Evolutionary conservation across 1,140 invertebrate genomes (phyloP), one percentile per base, ranked within the genome.

Genomic region (Drosophila nasuta): DNA sequence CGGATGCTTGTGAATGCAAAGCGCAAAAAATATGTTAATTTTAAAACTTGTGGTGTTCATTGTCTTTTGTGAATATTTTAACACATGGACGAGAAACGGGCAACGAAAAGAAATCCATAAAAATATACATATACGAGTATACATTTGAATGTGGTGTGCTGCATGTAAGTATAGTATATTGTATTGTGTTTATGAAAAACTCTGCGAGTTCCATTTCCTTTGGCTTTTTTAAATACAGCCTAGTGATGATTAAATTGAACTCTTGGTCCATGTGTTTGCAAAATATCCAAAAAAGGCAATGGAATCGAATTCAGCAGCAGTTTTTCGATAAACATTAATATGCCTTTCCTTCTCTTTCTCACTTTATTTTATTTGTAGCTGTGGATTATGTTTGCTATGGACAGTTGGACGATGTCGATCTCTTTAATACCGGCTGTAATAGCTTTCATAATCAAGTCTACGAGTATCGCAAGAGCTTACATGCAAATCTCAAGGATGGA

Each of bases 161-260:
- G 65, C 71, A 78, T 70, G 83, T 88, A 83, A 88, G 83, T 88
- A 88, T 73, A 15, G 83, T 88, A 88, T 73, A 15, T 46, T 48
- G 41, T 73, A 43, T 64, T 75, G 35, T 70, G 68, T 67, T 56
- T 73, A 60, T 62, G 74, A 78, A 81, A 81, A 85, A 77, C 77
- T 82, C 81, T 89, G 85, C 85, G 75, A 82, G 91, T 92, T 92
- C 79, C 79, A 92, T 92, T 91, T 91, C 91, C 87, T 92, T 25
- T 91, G 79, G 76, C 91, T 89, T 80, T 80, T 71, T 71, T 11
- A 41, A 70, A 64, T 45, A 17, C 43, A 58, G 60, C 51, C 33
- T 28, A 6, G 17, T 20, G 38, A 35, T 78, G 28, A 77, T 74
- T 75, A 62, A 33, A 65, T 75, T 68, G 57, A 62, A 54, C 71